A percentile compares a stretch with the other conserved stretches of the same genome.
phyloP scores from a whole-genome alignment of 1,140 invertebrate species.

The Papilio machaon region DNA sequence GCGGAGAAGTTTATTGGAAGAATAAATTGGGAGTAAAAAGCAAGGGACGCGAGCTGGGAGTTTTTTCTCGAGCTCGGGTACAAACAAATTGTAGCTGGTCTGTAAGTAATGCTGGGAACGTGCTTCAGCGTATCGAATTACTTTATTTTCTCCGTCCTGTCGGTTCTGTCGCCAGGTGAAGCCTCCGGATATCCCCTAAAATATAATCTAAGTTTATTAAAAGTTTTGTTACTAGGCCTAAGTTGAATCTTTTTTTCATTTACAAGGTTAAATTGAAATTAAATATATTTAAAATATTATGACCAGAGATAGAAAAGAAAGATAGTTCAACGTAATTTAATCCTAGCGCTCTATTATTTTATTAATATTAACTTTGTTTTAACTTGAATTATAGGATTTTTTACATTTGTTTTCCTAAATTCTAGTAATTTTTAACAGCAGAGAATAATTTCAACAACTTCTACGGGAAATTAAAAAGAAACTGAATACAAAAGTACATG shows the following conservation, averaged over 20 bases:
- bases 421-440: neutral
- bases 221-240: neutral
- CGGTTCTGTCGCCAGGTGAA: slow-evolving; percentile 53
- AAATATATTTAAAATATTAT: neutral
- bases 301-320: neutral
- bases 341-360: no score
- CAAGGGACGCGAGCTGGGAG: slow-evolving; percentile 59
- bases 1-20: slow-evolving; percentile 70
- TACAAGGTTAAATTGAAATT: neutral
- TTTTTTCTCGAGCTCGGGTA: slow-evolving; percentile 61
- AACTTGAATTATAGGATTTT: neutral
- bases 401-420: neutral
- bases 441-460: neutral
- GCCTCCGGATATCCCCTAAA: slow-evolving; percentile 26
- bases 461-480: neutral
- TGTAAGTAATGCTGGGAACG: slow-evolving; percentile 69
- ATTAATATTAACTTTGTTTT: neutral
- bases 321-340: no score
- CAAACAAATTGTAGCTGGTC: slow-evolving; percentile 72
- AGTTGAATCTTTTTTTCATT: neutral
- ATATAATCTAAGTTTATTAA: slow-evolving; percentile 14
- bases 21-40: slow-evolving; percentile 73
- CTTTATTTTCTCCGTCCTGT: slow-evolving; percentile 59
- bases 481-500: neutral
- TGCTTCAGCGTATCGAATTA: slow-evolving; percentile 67